Conservation (phyloP, 2,797 vertebrate genomes). For the Thunnus albacares region DNA sequence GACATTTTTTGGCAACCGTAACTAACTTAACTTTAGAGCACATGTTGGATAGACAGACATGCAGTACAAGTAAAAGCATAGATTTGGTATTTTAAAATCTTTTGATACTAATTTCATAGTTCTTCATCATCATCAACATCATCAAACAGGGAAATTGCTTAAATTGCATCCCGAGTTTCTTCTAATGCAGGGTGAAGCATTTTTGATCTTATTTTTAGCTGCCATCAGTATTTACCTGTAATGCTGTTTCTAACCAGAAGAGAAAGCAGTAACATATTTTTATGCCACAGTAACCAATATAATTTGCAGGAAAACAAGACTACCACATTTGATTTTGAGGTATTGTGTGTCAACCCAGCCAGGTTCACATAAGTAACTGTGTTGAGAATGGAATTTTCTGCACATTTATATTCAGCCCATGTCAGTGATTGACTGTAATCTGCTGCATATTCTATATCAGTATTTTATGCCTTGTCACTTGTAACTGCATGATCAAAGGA, state of each 20-base stretch:
- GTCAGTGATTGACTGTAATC: conserved; percentile 12
- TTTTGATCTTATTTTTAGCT: not conserved
- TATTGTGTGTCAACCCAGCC: conserved; percentile 28
- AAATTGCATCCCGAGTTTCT: not conserved
- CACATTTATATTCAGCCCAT: conserved; percentile 19
- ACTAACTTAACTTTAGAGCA: not conserved
- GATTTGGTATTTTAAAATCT: too few relatives aligned
- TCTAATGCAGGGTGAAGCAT: not conserved
- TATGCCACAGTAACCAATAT: not conserved
- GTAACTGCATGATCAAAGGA: conserved; percentile 20
- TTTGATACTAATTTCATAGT: too few relatives aligned
- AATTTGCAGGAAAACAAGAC: not conserved
- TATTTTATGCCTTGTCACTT: conserved; percentile 21
- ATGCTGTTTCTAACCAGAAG: not conserved
- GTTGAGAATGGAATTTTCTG: conserved; percentile 2
- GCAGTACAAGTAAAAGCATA: too few relatives aligned
- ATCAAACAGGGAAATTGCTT: not conserved
- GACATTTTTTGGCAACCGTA: not conserved
- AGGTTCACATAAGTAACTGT: conserved; percentile 18
- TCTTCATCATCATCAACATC: not conserved
- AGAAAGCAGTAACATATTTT: not conserved
- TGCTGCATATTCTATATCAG: conserved; percentile 1
- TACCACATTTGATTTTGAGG: not conserved
- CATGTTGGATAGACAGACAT: not conserved
- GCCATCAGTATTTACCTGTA: not conserved